Evolutionary conservation across 2,113 vertebrate species (phyloP), one percentile per base, ranked within the genome.

Genomic region (Dascyllus trimaculatus): DNA sequence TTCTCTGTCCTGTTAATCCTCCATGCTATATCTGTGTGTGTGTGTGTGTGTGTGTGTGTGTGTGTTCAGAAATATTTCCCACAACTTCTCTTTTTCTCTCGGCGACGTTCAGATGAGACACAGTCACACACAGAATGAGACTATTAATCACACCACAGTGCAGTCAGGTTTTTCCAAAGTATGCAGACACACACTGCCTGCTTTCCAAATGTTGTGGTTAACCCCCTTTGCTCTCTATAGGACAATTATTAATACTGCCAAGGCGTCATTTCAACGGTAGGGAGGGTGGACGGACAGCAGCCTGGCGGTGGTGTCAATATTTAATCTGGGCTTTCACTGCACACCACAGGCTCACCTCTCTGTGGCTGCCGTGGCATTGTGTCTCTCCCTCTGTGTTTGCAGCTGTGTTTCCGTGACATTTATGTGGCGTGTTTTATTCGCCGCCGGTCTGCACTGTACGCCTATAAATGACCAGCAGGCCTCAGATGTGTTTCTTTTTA

Each of bases 321-420:
- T 74, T 17, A 43, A 63, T 71, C 29, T 38, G 26, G 19, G 35
- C 14, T 19, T 32, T 68, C 46, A 7, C 29, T 63, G 71, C 46
- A 15, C 56, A 11, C 58, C 18, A 11, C 51, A 1, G 32, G 26
- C 52, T 63, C 38, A 0, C 49, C 15, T 25, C 46, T 54, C 43
- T 57, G 48, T 17, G 25, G 25, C 26, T 38, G 32, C 46, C 45
- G n/a, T 71, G 3, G 4, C 4, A 4, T 26, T 25, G 45, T 24
- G 15, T 22, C 51, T 60, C 51, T 43, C 68, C 56, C 40, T 26
- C 45, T 38, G 29, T 58, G 43, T 62, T 65, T 69, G 43, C 84
- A 75, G 81, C 78, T 80, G 71, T 40, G 14, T 75, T 80, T 59
- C n/a, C 35, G 13, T 70, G 75, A 78, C 80, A 66, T 87, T 85